Percentiles rank a stretch among this genome's conserved stretches.
phyloP scores from a whole-genome alignment of 2,888 invertebrate species.

The Pyrocoelia pectoralis region DNA sequence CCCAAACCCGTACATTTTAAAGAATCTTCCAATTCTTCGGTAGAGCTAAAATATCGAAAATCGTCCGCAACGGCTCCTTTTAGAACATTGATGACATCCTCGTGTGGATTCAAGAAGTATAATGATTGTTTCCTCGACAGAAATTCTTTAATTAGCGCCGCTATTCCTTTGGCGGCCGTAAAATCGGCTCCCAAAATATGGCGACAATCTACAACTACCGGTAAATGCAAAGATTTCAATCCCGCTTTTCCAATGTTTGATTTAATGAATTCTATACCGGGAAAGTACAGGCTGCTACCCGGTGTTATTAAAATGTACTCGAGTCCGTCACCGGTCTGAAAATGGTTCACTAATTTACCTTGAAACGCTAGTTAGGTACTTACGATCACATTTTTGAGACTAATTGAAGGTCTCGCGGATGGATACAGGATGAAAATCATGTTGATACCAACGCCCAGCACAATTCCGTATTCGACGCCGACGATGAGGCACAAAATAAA shows the following conservation, averaged over 20 bases:
- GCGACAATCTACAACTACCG: slow-evolving; percentile 83
- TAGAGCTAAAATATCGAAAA: slow-evolving; percentile 66
- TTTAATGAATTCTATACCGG: slow-evolving; percentile 83
- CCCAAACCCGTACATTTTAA: slow-evolving; percentile 61
- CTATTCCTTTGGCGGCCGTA: slow-evolving; percentile 86
- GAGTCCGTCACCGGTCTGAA: slow-evolving; percentile 72
- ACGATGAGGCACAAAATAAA: slow-evolving; percentile 81
- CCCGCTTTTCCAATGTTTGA: slow-evolving; percentile 81
- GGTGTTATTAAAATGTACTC: slow-evolving; percentile 81
- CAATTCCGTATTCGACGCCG: slow-evolving; percentile 88
- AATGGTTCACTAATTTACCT: slow-evolving; percentile 27
- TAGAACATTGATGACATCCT: slow-evolving; percentile 73
- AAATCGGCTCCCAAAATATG: slow-evolving; percentile 85
- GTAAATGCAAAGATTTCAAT: slow-evolving; percentile 68
- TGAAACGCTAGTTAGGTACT: slow-evolving; percentile 40
- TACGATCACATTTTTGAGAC: slow-evolving; percentile 76
- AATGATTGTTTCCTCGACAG: slow-evolving; percentile 75
- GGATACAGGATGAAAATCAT: slow-evolving; percentile 81
- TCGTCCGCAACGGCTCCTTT: slow-evolving; percentile 72
- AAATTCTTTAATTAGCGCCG: slow-evolving; percentile 77
- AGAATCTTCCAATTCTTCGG: slow-evolving; percentile 67
- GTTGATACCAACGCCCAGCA: slow-evolving; percentile 82
- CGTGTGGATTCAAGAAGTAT: slow-evolving; percentile 73
- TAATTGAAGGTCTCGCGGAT: slow-evolving; percentile 79
- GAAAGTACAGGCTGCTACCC: slow-evolving; percentile 82